Evolutionary conservation across 2,797 vertebrate genomes (phyloP).

Genomic region (Meriones psammophilus): DNA sequence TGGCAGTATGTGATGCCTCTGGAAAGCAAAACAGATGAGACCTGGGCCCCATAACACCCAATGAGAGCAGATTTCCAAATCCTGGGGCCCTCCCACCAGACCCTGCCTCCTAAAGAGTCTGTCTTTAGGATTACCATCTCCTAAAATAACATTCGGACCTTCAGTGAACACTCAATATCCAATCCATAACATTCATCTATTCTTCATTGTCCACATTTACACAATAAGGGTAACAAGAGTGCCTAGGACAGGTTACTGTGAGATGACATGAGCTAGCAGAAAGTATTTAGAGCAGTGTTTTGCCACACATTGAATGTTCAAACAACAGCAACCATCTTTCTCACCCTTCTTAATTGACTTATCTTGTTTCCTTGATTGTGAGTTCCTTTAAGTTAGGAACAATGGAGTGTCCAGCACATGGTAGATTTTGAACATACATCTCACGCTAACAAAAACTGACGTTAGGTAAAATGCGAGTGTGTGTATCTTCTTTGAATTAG

Average conservation of each 20-base stretch:
- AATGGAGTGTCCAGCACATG: neutral
- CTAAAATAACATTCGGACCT: no score
- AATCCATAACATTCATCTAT: neutral
- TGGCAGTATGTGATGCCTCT: neutral
- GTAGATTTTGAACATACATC: slow-evolving; percentile 27
- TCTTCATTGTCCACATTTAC: neutral
- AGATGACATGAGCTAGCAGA: neutral
- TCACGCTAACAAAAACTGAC: slow-evolving; percentile 61
- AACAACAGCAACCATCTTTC: neutral
- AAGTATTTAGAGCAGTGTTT: neutral
- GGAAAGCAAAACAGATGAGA: neutral
- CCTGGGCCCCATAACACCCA: neutral
- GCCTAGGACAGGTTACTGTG: neutral
- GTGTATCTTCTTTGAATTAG: slow-evolving; percentile 2
- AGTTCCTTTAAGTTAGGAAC: slow-evolving; percentile 45
- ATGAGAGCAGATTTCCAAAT: neutral
- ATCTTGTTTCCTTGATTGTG: slow-evolving; percentile 45
- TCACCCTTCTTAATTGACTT: slow-evolving; percentile 14
- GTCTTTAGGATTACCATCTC: neutral
- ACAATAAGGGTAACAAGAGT: neutral
- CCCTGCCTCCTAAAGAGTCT: neutral
- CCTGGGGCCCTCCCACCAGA: neutral
- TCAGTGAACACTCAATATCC: neutral
- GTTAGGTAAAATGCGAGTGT: neutral
- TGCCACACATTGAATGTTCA: neutral